Base-by-base conservation (phyloP, 2,113 vertebrate genomes). In the Saccopteryx bilineata region DNA sequence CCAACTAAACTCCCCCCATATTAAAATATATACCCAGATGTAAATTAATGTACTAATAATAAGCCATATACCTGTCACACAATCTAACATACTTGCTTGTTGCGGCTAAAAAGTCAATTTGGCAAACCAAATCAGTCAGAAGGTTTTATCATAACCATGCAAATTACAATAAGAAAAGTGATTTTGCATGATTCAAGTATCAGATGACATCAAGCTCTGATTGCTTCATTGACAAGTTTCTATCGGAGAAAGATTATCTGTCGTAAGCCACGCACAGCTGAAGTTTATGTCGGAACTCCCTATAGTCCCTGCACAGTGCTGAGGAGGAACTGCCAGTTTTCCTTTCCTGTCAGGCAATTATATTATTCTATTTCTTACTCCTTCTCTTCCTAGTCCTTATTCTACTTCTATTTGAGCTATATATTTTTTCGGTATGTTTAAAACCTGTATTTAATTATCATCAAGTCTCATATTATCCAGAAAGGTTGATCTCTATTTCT, bases 161-260 rank as follows among this genome's bases (percentile, higher is more conserved):
- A 48, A 60, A 79, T 75, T 58, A 61, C 26, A 33, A 9, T 68
- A 92, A 79, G 7, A 26, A 54, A 48, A 76, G 24, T 18, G 6
- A 93, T 46, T 95, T 56, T 60, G 46, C 31, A 71, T 83, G 39
- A 72, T 72, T 90, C 60, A 87, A 69, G 79, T 46, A 68, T 75
- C 65, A 72, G 28, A 74, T 5, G 11, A 15, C 17, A 81, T 78
- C 13, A 54, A 18, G 5, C 33, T 81, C 14, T 87, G 58, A 79
- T 63, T 71, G 31, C 6, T 80, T 61, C 46, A 79, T 79, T 52
- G 76, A 28, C 1, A 81, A 18, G n/a, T 21, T 81, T 58, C 11
- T 7, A 31, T 26, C 17, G 0, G 23, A 63, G 46, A 80, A 95
- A 95, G 76, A 58, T 19, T 19, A 15, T 23, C 50, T 72, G 10